Evolutionary conservation across 2,797 vertebrate genomes (phyloP).

Genomic region (Malacoraja senta): DNA sequence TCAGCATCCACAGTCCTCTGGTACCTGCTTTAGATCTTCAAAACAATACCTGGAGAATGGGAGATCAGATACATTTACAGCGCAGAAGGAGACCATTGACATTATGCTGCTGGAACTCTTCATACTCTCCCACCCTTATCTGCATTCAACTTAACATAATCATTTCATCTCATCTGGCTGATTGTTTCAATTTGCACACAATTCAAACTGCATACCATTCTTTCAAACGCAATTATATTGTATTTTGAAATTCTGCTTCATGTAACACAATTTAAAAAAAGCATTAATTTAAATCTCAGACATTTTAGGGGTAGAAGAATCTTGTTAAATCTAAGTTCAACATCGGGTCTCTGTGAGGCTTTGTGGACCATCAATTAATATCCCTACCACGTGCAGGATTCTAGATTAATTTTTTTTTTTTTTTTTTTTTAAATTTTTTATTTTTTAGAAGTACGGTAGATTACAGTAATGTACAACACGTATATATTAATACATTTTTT

Average conservation of each 20-base stretch:
- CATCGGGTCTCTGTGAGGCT: no score
- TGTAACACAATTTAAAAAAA: background rate
- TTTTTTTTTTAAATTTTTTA: no score
- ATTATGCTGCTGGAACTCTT: background rate
- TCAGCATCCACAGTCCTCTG: no score
- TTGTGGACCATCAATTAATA: no score
- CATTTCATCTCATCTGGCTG: background rate
- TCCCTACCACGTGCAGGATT: no score
- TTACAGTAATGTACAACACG: no score
- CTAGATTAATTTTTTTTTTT: no score
- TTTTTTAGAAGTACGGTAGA: no score
- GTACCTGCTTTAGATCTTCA: background rate
- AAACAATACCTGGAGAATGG: background rate
- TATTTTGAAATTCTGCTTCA: background rate
- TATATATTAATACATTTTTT: no score
- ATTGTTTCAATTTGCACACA: background rate
- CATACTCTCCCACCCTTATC: background rate
- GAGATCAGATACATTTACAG: background rate
- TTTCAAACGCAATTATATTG: no score
- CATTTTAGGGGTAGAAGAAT: background rate
- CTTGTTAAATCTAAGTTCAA: background rate
- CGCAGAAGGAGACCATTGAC: background rate
- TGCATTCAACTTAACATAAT: background rate
- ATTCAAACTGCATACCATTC: no score
- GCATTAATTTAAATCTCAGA: no score